These are phyloP conservation scores for Cephus sareptanus DNA, from an alignment of 2,888 invertebrate genomes.

Conservation along the genomic window DNA sequence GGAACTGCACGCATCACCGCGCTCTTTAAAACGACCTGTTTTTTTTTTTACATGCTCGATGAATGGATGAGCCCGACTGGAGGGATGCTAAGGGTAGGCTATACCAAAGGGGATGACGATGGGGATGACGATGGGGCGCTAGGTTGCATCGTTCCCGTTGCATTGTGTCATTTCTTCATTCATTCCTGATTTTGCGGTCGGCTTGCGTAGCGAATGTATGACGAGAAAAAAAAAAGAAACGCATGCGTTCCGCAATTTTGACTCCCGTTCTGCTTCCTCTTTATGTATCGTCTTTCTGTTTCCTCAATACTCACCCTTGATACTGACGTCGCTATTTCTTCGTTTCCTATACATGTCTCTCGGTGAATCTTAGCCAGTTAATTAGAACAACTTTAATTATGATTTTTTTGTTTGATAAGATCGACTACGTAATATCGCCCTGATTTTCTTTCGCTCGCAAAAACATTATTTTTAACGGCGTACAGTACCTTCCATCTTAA, in stretches of 20 bases:
- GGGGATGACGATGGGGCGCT: conserved; percentile 31
- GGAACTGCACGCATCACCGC: conserved; percentile 58
- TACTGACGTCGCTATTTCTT: not conserved
- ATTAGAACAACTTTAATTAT: not conserved
- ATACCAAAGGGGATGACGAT: conserved; percentile 26
- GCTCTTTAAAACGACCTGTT: conserved; percentile 61
- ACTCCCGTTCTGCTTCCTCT: conserved; percentile 12
- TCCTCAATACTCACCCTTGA: not conserved
- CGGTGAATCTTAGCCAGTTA: not conserved
- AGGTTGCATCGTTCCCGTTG: conserved; percentile 23
- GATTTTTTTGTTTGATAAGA: not conserved
- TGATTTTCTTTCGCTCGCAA: not conserved
- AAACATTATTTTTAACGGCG: not conserved
- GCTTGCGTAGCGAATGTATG: conserved; percentile 63
- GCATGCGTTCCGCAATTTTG: conserved; percentile 26
- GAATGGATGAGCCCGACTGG: conserved; percentile 46
- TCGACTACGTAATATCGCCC: not conserved
- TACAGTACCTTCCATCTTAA: not conserved
- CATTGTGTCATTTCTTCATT: conserved; percentile 65
- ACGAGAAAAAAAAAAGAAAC: not conserved
- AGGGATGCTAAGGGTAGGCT: not conserved
- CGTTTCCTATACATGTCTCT: not conserved
- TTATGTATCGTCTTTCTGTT: not conserved
- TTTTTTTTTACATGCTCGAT: conserved; percentile 43
- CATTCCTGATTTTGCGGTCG: conserved; percentile 65